These are phyloP conservation scores for Falco biarmicus DNA, from an alignment of 2,797 vertebrate species.

Conservation along the genomic window DNA sequence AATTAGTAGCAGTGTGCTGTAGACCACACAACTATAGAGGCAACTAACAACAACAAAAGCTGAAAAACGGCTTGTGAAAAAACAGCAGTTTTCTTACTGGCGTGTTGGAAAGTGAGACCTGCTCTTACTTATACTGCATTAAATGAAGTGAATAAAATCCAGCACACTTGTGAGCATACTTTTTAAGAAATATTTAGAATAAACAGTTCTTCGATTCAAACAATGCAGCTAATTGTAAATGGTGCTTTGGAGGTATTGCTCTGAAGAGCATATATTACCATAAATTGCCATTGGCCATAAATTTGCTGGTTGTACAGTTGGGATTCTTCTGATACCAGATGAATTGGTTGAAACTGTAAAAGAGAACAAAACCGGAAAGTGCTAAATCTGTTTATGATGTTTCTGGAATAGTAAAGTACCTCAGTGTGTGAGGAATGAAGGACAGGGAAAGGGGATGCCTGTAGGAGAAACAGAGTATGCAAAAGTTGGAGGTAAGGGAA, in stretches of 20 bases:
- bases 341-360: not conserved
- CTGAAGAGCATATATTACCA: not conserved
- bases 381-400: not conserved
- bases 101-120: not conserved
- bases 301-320: not conserved
- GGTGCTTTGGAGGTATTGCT: not conserved
- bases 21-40: not conserved
- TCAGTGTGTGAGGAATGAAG: not conserved
- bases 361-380: not conserved
- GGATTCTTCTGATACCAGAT: not conserved
- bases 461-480: not conserved
- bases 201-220: not conserved
- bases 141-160: not conserved
- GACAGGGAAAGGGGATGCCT: not conserved
- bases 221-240: not conserved
- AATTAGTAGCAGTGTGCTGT: not conserved
- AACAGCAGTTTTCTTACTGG: not conserved
- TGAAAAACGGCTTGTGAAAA: not conserved
- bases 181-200: not conserved
- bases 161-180: not conserved
- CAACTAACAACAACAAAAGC: not conserved
- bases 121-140: not conserved
- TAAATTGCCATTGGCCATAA: not conserved
- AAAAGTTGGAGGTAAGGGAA: not conserved
- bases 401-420: conserved; percentile 22